Percentiles rank a stretch among this genome's conserved stretches.
phyloP scores from a whole-genome alignment of 2,797 vertebrate genomes.

The Okamejei kenojei region DNA sequence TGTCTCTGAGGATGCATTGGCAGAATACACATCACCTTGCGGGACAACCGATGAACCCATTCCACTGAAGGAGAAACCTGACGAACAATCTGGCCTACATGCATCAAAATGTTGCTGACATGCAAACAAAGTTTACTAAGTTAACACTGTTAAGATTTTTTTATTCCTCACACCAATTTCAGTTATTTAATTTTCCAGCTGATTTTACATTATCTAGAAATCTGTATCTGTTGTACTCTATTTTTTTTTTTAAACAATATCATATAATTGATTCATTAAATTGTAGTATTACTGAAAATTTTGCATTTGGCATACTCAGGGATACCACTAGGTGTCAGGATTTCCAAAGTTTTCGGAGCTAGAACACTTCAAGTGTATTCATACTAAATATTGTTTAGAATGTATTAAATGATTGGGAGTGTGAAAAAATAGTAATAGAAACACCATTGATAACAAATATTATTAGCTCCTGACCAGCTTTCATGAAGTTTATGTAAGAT shows the following conservation, averaged over 20 bases:
- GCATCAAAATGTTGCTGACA: no score
- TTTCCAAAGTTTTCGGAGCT: neutral
- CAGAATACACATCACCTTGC: no score
- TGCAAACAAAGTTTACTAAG: neutral
- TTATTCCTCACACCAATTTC: neutral
- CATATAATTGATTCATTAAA: neutral
- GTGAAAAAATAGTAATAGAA: neutral
- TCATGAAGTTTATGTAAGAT: neutral
- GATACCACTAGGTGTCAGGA: slow-evolving; percentile 24
- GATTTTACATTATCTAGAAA: neutral
- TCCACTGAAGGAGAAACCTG: no score
- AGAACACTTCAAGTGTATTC: neutral
- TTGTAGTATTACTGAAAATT: neutral
- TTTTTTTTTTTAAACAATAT: no score
- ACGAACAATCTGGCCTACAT: no score
- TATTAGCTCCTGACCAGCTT: neutral
- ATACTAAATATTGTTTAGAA: neutral
- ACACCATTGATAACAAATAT: neutral
- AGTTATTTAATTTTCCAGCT: neutral
- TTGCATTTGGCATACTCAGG: neutral
- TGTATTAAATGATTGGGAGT: neutral
- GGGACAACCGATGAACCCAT: no score
- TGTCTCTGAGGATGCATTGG: no score
- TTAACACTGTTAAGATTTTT: no score
- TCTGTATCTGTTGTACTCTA: no score